Base-by-base conservation (phyloP, 2,797 vertebrate genomes). In the Acropternis orthonyx region DNA sequence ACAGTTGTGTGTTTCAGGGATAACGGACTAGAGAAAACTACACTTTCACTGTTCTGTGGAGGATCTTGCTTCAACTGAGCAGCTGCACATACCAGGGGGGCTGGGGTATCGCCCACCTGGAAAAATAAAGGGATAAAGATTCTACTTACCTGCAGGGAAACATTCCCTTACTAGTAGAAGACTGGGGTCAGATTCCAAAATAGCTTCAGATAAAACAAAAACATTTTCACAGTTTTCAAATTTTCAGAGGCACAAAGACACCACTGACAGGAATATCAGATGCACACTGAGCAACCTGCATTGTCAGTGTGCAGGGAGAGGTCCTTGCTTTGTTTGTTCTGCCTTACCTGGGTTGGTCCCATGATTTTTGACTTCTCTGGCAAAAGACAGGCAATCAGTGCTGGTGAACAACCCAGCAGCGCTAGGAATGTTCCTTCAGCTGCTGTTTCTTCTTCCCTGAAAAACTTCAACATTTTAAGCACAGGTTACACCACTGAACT, bases 21-120 rank as follows among this genome's bases (percentile, higher is more conserved):
- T 44, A 73, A 58, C 2, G 79, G 43, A 52, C 10, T 28, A 75
- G 68, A 48, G 79, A 75, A 77, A 86, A 65, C 5, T 8, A 4
- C 0, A 0, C 27, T 85, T 81, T 44, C 66, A 21, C n/a, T 76
- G 13, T n/a, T 54, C 22, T 0, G 1, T 10, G 17, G 65, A 83
- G 34, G 49, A 32, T 84, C 24, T 92, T 4, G 2, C 68, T 87
- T 52, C 22, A 62, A 7, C 28, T 49, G 52, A 88, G 59, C 52
- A 69, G 41, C 65, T 77, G 36, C 9, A 56, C 49, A 61, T 24
- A 39, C 46, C 6, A 1, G 2, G 2, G 12, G 26, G 13, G 13
- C 55, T 62, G 15, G 36, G 27, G 5, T 27, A 48, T 61, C 17
- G 18, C 20, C 21, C 19, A 32, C 5, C 8, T 85, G 27, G 55